Base-by-base conservation (phyloP, 2,888 invertebrate species). In the Cremastinae sp. region DNA sequence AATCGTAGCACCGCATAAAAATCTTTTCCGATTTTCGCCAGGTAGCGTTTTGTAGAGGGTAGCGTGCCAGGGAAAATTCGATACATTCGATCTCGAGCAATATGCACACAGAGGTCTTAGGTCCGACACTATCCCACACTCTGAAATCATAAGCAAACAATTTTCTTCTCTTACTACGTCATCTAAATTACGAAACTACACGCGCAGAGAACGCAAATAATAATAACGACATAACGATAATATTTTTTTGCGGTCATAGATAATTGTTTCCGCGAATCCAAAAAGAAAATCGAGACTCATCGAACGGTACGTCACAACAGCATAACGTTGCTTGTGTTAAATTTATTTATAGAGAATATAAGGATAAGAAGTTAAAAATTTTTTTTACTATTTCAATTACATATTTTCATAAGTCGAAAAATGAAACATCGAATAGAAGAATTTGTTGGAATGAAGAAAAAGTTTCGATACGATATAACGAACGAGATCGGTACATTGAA, bases 51-150 rank as follows among this genome's bases (percentile, higher is more conserved):
- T 80, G 70, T 89, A 90, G 1, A 90, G 66, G 1, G 88, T 87
- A 10, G 85, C 90, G 56, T 90, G 89, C 90, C 90, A 90, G 0
- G 90, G 90, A 66, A 89, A 89, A 45, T 90, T 87, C 0, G 82
- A 81, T n/a, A 86, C 74, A 0, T 82, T 78, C 1, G 89, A 81
- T 5, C 2, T 1, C 2, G 64, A 61, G n/a, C 89, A 89, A 51
- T 87, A 80, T 2, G 84, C 81, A 41, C 89, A 82, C 1, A 88
- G 78, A 1, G 89, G 85, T 58, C 20, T 81, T 18, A 59, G 4
- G 0, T 56, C 62, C 8, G 68, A n/a, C 9, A 78, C 78, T 2
- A 81, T 68, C 16, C 90, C 90, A 74, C 90, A 90, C 56, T 79
- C 90, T 90, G 83, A 59, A 86, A 58, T 45, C 8, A 5, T 10